Evolutionary conservation across 2,113 vertebrate species (phyloP).

Genomic region (Oncorhynchus mykiss): DNA sequence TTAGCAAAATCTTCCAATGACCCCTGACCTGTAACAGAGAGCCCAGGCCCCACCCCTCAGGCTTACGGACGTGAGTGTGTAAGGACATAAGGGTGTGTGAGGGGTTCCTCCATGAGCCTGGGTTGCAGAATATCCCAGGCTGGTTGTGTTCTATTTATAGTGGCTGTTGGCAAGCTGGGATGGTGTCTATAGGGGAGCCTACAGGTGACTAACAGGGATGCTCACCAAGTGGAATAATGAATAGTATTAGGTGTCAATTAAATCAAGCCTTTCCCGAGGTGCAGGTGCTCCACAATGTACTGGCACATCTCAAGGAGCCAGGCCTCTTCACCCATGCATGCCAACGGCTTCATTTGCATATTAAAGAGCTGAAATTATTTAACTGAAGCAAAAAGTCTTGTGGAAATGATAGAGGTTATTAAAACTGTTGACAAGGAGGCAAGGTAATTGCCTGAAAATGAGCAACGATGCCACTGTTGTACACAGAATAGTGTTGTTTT

Average conservation of each 20-base stretch:
- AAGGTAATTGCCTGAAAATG: conserved; percentile 99
- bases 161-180: conserved; percentile 84
- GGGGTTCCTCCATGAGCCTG: background rate
- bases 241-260: conserved; percentile 99
- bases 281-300: conserved; percentile 98
- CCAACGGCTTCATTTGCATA: conserved; percentile 95
- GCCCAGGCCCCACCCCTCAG: background rate
- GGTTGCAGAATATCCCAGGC: conserved; percentile 6
- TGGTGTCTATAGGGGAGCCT: conserved; percentile 78
- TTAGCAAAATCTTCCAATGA: conserved; percentile 20
- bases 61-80: background rate
- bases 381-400: conserved; percentile 94
- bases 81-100: background rate
- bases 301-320: conserved; percentile 93
- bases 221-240: conserved; percentile 99
- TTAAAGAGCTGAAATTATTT: conserved; percentile 99
- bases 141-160: conserved; percentile 85
- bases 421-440: conserved; percentile 99
- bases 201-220: conserved; percentile 98
- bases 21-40: background rate
- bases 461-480: conserved; percentile 94
- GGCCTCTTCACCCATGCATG: conserved; percentile 98
- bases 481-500: conserved; percentile 85
- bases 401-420: conserved; percentile 99
- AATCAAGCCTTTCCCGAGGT: conserved; percentile 92